These are phyloP conservation scores for Emydoidea blandingii DNA, from an alignment of 2,797 vertebrate species.

Conservation along the genomic window DNA sequence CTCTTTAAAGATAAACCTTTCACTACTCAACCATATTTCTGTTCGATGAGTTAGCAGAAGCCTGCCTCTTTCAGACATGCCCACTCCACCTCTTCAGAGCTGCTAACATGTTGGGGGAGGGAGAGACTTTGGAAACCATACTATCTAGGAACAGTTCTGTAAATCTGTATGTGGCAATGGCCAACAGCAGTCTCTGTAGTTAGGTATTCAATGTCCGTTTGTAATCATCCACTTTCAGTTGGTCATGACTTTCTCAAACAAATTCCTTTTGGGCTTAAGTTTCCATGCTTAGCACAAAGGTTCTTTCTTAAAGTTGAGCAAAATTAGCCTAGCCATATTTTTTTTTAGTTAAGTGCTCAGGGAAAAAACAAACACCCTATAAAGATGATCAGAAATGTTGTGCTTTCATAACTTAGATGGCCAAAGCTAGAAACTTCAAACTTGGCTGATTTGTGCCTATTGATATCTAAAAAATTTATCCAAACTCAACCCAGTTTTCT, in stretches of 20 bases:
- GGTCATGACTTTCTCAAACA: neutral
- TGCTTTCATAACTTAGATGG: neutral
- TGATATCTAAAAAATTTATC: neutral
- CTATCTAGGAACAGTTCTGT: neutral
- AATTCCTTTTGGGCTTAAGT: neutral
- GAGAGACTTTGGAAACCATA: neutral
- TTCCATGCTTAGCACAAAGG: accelerated
- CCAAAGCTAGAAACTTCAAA: neutral
- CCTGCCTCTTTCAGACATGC: neutral
- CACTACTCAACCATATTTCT: neutral
- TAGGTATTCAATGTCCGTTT: neutral
- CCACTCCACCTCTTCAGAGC: neutral
- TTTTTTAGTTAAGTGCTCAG: neutral
- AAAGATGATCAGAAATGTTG: neutral
- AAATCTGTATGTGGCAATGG: neutral
- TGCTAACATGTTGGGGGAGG: neutral
- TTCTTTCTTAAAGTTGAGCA: neutral
- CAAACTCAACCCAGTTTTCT: neutral
- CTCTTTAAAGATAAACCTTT: neutral
- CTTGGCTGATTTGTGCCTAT: neutral
- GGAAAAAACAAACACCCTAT: accelerated
- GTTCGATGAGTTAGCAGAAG: neutral
- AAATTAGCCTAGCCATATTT: neutral
- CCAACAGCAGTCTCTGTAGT: neutral
- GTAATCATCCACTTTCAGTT: neutral